These are phyloP conservation scores for Caenorhabditis sinica DNA, from an alignment of 2,888 invertebrate genomes.

Conservation along the genomic window DNA sequence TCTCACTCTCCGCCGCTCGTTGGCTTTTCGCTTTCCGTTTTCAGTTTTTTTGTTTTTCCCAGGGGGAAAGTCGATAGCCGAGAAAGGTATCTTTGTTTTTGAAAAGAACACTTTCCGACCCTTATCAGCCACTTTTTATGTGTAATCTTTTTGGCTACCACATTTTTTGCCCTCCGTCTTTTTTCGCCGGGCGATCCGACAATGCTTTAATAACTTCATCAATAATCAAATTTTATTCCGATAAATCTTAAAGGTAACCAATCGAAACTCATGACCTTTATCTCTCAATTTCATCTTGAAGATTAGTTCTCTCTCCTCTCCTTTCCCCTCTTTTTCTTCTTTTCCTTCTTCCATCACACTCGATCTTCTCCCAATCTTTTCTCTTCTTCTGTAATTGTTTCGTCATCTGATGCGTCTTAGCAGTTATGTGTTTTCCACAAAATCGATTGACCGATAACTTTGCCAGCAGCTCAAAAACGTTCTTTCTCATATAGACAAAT, in stretches of 20 bases:
- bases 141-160: not conserved
- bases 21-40: not conserved
- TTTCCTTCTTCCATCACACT: slow-evolving; percentile 5
- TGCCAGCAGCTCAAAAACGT: not conserved
- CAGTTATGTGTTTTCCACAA: not conserved
- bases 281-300: slow-evolving; percentile 15
- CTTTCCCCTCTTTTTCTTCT: too few relatives aligned
- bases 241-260: too few relatives aligned
- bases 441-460: not conserved
- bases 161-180: too few relatives aligned
- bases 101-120: too few relatives aligned
- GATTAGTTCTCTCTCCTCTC: slow-evolving; percentile 1
- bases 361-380: slow-evolving; percentile 8
- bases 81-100: too few relatives aligned
- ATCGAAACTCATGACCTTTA: not conserved
- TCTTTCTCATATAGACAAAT: not conserved
- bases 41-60: not conserved
- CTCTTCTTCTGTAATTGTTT: slow-evolving; percentile 23
- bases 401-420: slow-evolving; percentile 31
- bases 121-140: too few relatives aligned
- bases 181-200: too few relatives aligned
- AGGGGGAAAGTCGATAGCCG: too few relatives aligned
- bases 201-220: too few relatives aligned
- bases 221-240: too few relatives aligned
- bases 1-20: not conserved